These are phyloP conservation scores for Halocaridina rubra DNA, from an alignment of 2,888 invertebrate species.

Conservation along the genomic window DNA sequence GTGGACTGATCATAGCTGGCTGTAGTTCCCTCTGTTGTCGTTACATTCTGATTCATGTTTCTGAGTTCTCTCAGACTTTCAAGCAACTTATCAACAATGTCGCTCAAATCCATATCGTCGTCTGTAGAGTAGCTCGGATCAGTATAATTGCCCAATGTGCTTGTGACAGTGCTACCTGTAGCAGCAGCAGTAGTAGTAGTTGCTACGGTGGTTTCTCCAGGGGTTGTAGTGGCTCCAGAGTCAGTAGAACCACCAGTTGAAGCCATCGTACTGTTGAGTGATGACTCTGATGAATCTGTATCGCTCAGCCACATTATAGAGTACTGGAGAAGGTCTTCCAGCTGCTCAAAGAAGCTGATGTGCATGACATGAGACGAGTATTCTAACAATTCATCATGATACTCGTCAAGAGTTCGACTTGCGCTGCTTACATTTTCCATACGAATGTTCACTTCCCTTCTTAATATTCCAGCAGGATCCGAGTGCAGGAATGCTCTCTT, in stretches of 20 bases:
- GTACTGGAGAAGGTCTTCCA: not conserved
- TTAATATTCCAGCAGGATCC: not conserved
- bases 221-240: not conserved
- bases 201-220: not conserved
- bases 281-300: not conserved
- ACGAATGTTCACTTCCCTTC: not conserved
- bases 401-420: not conserved
- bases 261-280: not conserved
- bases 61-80: not conserved
- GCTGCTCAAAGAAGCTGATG: not conserved
- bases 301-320: not conserved
- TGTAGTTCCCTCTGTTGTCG: not conserved
- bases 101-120: not conserved
- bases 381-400: not conserved
- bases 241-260: not conserved
- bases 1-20: not conserved
- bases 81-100: not conserved
- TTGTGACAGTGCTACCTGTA: too few relatives aligned
- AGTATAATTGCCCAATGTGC: too few relatives aligned
- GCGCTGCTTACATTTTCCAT: too few relatives aligned
- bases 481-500: not conserved
- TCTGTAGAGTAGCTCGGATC: not conserved
- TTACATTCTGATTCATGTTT: not conserved
- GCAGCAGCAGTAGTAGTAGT: not conserved
- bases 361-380: not conserved